Percentiles rank a stretch among this genome's conserved stretches.
Evolutionary conservation across 2,113 vertebrate species (phyloP).

Genomic region (Thalassoma bifasciatum): DNA sequence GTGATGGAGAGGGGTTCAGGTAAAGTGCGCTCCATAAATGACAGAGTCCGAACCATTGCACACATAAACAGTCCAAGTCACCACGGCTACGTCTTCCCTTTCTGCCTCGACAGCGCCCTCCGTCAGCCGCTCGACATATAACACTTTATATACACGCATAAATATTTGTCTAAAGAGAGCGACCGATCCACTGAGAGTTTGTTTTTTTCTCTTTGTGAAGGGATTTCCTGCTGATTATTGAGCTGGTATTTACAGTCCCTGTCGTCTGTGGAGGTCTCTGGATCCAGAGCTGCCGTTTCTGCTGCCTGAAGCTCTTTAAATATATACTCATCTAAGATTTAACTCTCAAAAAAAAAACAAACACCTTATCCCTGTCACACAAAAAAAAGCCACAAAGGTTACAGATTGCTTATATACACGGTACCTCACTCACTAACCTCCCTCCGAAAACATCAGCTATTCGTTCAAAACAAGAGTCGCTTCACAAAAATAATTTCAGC

Average conservation of each 20-base stretch:
- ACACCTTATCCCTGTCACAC: conserved; percentile 58
- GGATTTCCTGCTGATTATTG: conserved; percentile 66
- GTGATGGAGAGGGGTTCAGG: conserved; percentile 41
- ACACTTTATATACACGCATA: conserved; percentile 77
- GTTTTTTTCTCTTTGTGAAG: conserved; percentile 27
- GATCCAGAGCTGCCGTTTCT: conserved; percentile 44
- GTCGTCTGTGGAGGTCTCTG: conserved; percentile 54
- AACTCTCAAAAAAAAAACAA: conserved; percentile 52
- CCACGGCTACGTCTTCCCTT: conserved; percentile 66
- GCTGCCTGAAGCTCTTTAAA: conserved; percentile 61
- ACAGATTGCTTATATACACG: conserved; percentile 76
- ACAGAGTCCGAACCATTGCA: conserved; percentile 61
- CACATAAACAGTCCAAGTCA: conserved; percentile 76
- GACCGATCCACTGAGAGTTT: conserved; percentile 72
- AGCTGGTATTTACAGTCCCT: conserved; percentile 74
- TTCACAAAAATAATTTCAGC: conserved; percentile 67
- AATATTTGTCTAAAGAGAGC: no score
- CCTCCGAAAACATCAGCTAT: conserved; percentile 19
- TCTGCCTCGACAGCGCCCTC: conserved; percentile 71
- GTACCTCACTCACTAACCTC: conserved; percentile 37
- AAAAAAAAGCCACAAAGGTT: conserved; percentile 71
- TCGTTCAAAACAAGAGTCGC: conserved; percentile 49
- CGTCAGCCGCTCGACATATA: conserved; percentile 64
- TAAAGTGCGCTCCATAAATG: conserved; percentile 82
- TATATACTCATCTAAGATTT: conserved; percentile 57